Evolutionary conservation across 1,140 invertebrate species (phyloP).

Genomic region (Nebria ingens): DNA sequence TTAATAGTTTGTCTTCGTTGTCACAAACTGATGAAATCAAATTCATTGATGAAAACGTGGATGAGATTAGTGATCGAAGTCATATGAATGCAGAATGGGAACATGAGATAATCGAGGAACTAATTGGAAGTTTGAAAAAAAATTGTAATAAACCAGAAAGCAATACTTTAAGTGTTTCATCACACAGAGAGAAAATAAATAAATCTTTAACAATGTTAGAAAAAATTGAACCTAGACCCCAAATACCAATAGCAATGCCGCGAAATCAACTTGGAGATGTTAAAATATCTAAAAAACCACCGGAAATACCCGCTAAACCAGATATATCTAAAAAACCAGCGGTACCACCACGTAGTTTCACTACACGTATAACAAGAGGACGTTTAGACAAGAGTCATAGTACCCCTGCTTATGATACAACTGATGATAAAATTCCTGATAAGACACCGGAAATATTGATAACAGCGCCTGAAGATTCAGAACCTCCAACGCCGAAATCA

Average conservation of each 20-base stretch:
- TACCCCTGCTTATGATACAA: conserved; percentile 62
- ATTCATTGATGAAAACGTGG: conserved; percentile 33
- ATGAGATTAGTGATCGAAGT: conserved; percentile 21
- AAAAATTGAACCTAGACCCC: conserved; percentile 5
- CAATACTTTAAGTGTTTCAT: neutral
- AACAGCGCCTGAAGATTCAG: conserved; percentile 21
- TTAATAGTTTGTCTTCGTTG: conserved; percentile 29
- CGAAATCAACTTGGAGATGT: neutral
- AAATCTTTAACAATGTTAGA: conserved; percentile 3
- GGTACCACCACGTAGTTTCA: conserved; percentile 28
- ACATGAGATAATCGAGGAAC: conserved; percentile 28
- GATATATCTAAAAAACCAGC: conserved; percentile 26
- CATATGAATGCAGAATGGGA: conserved; percentile 28
- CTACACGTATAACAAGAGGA: conserved; percentile 35
- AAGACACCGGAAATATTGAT: conserved; percentile 28
- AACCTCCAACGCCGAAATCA: conserved; percentile 31
- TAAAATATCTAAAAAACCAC: conserved; percentile 22
- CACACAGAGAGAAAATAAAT: neutral
- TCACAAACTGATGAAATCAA: conserved; percentile 23
- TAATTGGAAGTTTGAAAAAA: conserved; percentile 21
- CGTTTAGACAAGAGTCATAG: conserved; percentile 65
- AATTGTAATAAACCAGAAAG: conserved; percentile 11
- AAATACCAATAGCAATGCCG: neutral
- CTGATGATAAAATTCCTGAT: conserved; percentile 23
- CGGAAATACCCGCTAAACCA: conserved; percentile 30